Evolutionary conservation across 2,888 invertebrate species (phyloP).

Genomic region (Mythimna albipuncta): DNA sequence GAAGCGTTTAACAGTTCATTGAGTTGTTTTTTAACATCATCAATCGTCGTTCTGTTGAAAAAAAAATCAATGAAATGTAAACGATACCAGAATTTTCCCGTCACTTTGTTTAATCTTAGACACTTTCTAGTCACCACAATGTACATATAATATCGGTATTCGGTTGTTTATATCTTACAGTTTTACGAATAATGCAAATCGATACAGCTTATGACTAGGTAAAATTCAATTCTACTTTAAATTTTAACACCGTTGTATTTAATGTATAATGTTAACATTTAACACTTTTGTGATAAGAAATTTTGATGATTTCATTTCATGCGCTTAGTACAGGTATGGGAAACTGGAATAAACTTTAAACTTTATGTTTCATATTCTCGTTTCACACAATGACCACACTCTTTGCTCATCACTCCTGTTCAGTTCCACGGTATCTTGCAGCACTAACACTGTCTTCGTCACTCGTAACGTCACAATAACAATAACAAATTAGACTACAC

Average conservation of each 20-base stretch:
- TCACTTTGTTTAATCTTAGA: conserved; percentile 35
- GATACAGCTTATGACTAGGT: conserved; percentile 90
- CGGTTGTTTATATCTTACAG: conserved; percentile 77
- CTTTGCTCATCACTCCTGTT: conserved; percentile 54
- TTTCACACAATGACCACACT: conserved; percentile 52
- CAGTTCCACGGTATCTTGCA: conserved; percentile 60
- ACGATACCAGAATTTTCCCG: conserved; percentile 25
- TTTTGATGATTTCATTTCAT: conserved; percentile 59
- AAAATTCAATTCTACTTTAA: conserved; percentile 85
- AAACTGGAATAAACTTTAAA: conserved; percentile 61
- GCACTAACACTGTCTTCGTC: conserved; percentile 81
- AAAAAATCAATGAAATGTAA: conserved; percentile 42
- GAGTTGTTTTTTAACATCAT: conserved; percentile 33
- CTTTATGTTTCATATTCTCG: conserved; percentile 48
- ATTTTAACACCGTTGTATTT: conserved; percentile 74
- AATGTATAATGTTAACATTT: conserved; percentile 66
- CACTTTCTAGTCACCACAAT: conserved; percentile 79
- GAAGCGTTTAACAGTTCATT: conserved; percentile 36
- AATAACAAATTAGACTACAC: conserved; percentile 86
- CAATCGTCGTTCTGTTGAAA: conserved; percentile 30
- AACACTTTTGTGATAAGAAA: conserved; percentile 61
- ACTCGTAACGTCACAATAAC: conserved; percentile 84
- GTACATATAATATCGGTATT: conserved; percentile 74
- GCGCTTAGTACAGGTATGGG: conserved; percentile 54
- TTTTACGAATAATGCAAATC: conserved; percentile 81